Evolutionary conservation across 37 sponge, comb jelly and placozoan species (phyloP), one percentile per base, ranked within the genome.

Genomic region (Spongilla lacustris): DNA sequence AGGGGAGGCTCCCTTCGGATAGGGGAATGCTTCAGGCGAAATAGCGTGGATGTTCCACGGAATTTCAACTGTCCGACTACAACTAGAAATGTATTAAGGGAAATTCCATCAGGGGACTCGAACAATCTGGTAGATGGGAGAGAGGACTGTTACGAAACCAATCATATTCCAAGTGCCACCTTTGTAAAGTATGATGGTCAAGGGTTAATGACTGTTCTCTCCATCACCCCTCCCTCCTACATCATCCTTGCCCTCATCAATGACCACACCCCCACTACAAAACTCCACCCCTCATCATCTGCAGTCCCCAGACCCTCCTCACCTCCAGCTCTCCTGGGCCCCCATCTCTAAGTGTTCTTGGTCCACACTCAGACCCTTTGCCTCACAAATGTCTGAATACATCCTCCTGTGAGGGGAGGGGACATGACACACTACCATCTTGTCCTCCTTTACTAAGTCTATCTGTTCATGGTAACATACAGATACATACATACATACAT

Each of bases 11-110:
- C 19, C 19, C 33, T 74, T 28, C 71, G 80, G 28, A 96, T 88
- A 24, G 96, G 94, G 0, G 89, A 77, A 14, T 85, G 83, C 12
- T 90, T 88, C 4, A 95, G 90, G 73, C 98, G 91, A 67, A 98
- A 91, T 0, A 98, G 86, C 6, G 84, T 86, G 5, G 95, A 94
- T 1, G 98, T 98, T 26, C 98, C 98, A n/a, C 98, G 83, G 76
- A 98, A 95, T 80, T 95, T 95, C 31, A 98, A 89, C 79, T 92
- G 90, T 1, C 98, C 98, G 50, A 98, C 98, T 3, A 90, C 83
- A 17, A 72, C 85, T 5, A 93, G 79, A 50, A 98, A 98, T 25
- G 71, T 71, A 34, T 69, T 69, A 27, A 97, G 88, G n/a, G 89
- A 71, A 30, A 97, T 75, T 1, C 87, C 83, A 2, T 87, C 26